Conservation (phyloP, 1,140 invertebrate species). For the Grapholita molesta region DNA sequence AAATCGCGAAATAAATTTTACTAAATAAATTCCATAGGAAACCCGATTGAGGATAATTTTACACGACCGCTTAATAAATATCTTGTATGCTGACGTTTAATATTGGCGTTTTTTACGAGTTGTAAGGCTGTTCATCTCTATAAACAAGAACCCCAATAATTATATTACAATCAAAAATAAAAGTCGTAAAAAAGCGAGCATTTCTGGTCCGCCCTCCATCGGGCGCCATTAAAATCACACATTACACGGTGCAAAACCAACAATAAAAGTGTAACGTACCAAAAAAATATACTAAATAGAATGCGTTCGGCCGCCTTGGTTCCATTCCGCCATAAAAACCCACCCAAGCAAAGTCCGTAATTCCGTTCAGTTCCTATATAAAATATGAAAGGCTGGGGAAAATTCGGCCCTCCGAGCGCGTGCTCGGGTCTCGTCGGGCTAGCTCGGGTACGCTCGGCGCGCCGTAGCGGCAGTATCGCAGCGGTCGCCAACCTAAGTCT, state of each 20-base stretch:
- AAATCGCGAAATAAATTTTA: not conserved
- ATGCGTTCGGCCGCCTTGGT: slow-evolving; percentile 53
- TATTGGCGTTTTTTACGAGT: too few relatives aligned
- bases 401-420: slow-evolving; percentile 45
- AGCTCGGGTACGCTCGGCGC: slow-evolving; percentile 35
- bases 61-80: too few relatives aligned
- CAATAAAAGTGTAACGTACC: slow-evolving; percentile 54
- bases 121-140: not conserved
- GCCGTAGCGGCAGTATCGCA: slow-evolving; percentile 70
- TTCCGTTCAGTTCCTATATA: slow-evolving; percentile 68
- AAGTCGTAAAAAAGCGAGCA: not conserved
- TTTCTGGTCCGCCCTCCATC: slow-evolving; percentile 20
- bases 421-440: slow-evolving; percentile 12
- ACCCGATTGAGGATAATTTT: too few relatives aligned
- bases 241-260: slow-evolving; percentile 51
- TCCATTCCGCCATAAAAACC: slow-evolving; percentile 69
- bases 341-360: slow-evolving; percentile 70
- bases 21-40: too few relatives aligned
- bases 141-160: not conserved
- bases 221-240: slow-evolving; percentile 60
- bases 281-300: slow-evolving; percentile 65
- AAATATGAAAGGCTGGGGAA: slow-evolving; percentile 74
- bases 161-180: not conserved
- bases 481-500: slow-evolving; percentile 38
- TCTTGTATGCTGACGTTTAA: not conserved